A percentile compares a stretch with the other conserved stretches of the same genome.
Conservation (phyloP, 2,888 invertebrate genomes). For the Caenorhabditis sp. region DNA sequence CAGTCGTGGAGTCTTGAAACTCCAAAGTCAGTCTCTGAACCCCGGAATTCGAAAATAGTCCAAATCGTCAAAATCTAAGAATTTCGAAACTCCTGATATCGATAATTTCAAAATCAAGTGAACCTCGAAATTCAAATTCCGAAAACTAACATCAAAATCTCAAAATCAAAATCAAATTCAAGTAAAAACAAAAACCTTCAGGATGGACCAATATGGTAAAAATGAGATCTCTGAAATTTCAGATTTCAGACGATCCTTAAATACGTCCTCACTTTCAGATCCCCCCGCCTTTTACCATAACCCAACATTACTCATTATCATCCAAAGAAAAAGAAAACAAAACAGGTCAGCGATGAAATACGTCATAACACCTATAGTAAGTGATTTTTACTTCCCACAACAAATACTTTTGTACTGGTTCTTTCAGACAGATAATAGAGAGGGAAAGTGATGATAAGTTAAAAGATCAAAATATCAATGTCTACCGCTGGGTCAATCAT, state of each 20-base stretch:
- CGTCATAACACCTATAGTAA: neutral
- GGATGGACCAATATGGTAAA: too few relatives aligned
- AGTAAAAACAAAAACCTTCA: too few relatives aligned
- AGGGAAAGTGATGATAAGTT: neutral
- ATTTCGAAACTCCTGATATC: too few relatives aligned
- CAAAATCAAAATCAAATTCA: too few relatives aligned
- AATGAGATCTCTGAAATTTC: neutral
- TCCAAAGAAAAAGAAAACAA: conserved; percentile 11
- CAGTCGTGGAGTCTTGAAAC: too few relatives aligned
- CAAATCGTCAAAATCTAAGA: too few relatives aligned
- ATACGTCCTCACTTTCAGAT: neutral
- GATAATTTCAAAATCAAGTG: too few relatives aligned
- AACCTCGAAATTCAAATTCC: too few relatives aligned
- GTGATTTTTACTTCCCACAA: conserved; percentile 1
- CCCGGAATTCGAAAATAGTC: too few relatives aligned
- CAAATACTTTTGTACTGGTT: neutral
- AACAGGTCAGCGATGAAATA: conserved; percentile 38
- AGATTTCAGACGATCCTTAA: neutral
- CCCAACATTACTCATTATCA: neutral
- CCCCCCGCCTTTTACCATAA: neutral
- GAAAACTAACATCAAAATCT: too few relatives aligned
- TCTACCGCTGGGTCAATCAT: neutral
- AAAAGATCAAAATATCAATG: conserved; percentile 2
- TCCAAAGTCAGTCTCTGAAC: too few relatives aligned
- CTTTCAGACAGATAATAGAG: neutral